Evolutionary conservation across 2,113 vertebrate species (phyloP).

Genomic region (Toxotes chatareus): DNA sequence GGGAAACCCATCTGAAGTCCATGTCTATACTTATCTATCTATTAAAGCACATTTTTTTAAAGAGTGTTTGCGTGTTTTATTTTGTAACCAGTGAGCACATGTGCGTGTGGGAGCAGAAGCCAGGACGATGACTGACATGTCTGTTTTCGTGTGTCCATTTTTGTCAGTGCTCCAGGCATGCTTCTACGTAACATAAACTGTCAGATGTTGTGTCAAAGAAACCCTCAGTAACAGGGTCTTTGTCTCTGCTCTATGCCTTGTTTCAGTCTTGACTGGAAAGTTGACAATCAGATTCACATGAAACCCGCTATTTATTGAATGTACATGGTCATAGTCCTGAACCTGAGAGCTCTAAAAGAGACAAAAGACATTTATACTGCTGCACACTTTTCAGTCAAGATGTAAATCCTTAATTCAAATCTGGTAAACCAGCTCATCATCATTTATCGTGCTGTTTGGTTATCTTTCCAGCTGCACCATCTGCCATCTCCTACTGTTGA

Average conservation of each 20-base stretch:
- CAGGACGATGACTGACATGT: slow-evolving; percentile 42
- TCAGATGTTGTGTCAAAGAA: slow-evolving; percentile 46
- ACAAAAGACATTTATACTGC: background rate
- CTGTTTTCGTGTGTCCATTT: slow-evolving; percentile 37
- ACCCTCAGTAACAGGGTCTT: slow-evolving; percentile 11
- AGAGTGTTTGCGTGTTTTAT: slow-evolving; percentile 11
- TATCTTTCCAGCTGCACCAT: slow-evolving; percentile 39
- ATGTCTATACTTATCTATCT: background rate
- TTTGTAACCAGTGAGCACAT: slow-evolving; percentile 37
- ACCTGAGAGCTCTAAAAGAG: slow-evolving; percentile 9
- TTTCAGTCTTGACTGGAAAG: slow-evolving; percentile 11
- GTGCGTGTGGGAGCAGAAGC: slow-evolving; percentile 35
- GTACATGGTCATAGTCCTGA: background rate
- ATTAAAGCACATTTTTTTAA: background rate
- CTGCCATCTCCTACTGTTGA: slow-evolving; percentile 28
- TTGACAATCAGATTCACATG: background rate
- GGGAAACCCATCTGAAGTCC: slow-evolving; percentile 22
- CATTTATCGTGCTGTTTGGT: slow-evolving; percentile 3
- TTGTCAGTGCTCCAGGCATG: slow-evolving; percentile 46
- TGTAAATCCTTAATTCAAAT: slow-evolving; percentile 4
- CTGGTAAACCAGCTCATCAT: slow-evolving; percentile 13
- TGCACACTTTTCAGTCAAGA: background rate
- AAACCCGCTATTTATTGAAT: too few species aligned
- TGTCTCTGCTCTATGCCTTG: slow-evolving; percentile 5
- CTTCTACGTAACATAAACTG: slow-evolving; percentile 39